phyloP scores from a whole-genome alignment of 2,113 vertebrate genomes.

The Thunnus maccoyii region DNA sequence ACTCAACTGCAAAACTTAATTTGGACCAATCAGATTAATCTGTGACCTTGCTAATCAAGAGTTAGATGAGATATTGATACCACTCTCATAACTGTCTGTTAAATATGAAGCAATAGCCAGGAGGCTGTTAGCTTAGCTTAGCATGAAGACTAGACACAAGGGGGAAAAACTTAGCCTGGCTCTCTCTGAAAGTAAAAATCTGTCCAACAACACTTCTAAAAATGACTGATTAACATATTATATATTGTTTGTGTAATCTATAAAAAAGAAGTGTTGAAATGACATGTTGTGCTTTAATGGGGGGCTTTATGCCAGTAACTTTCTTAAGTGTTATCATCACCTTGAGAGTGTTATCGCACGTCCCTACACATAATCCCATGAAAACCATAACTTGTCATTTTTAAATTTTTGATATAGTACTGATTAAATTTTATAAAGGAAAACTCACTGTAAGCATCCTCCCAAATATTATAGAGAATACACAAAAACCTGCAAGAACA shows the following conservation, averaged over 20 bases:
- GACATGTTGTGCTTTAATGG: background rate
- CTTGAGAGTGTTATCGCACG: background rate
- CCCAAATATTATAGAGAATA: background rate
- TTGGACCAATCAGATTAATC: background rate
- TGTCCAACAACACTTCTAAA: background rate
- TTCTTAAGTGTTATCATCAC: background rate
- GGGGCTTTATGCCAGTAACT: background rate
- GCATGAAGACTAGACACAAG: background rate
- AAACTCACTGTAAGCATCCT: constrained; percentile 8
- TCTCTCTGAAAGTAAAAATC: background rate
- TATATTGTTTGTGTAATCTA: too few relatives aligned
- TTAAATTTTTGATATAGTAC: background rate
- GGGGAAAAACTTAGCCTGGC: background rate
- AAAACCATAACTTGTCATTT: background rate
- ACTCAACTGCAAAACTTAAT: background rate
- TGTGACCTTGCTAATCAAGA: too few relatives aligned
- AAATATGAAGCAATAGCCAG: background rate
- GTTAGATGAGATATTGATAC: too few relatives aligned
- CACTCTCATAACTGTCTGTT: too few relatives aligned
- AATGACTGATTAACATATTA: too few relatives aligned
- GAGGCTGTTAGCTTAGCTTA: constrained; percentile 2
- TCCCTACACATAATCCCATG: background rate
- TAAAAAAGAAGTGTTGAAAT: too few relatives aligned
- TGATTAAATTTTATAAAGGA: background rate
- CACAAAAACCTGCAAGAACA: constrained; percentile 15